phyloP scores from a whole-genome alignment of 1,140 invertebrate species.

The Delia radicum region DNA sequence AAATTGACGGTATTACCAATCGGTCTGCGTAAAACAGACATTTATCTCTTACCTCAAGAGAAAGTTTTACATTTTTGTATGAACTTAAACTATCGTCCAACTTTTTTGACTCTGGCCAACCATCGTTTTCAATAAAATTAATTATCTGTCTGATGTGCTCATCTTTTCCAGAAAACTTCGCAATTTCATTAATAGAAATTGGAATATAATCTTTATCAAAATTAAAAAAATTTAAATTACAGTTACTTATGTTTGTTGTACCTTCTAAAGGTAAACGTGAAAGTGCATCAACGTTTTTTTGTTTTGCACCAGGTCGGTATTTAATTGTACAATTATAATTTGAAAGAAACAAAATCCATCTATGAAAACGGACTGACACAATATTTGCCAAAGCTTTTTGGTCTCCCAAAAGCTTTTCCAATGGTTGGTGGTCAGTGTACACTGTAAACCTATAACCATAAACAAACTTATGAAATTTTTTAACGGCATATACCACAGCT shows the following conservation, averaged over 20 bases:
- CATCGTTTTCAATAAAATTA: not conserved
- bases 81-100: not conserved
- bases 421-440: slow-evolving; percentile 25
- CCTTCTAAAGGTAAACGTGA: slow-evolving; percentile 19
- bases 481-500: slow-evolving; percentile 30
- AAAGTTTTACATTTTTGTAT: slow-evolving; percentile 7
- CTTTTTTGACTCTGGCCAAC: not conserved
- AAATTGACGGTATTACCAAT: not conserved
- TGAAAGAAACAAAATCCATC: slow-evolving; percentile 49
- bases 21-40: not conserved
- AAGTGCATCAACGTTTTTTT: slow-evolving; percentile 30
- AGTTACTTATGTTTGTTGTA: not conserved
- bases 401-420: slow-evolving; percentile 24
- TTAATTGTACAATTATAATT: slow-evolving; percentile 51
- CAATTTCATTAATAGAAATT: not conserved
- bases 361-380: slow-evolving; percentile 47
- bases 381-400: slow-evolving; percentile 40
- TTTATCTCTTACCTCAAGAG: not conserved
- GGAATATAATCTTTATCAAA: not conserved
- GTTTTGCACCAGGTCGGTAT: slow-evolving; percentile 38
- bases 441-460: slow-evolving; percentile 28
- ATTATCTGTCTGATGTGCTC: not conserved
- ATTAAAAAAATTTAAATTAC: not conserved
- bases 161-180: not conserved
- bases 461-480: slow-evolving; percentile 31